These are phyloP conservation scores for Zaprionus taronus DNA, from an alignment of 1,140 invertebrate species.

Conservation along the genomic window DNA sequence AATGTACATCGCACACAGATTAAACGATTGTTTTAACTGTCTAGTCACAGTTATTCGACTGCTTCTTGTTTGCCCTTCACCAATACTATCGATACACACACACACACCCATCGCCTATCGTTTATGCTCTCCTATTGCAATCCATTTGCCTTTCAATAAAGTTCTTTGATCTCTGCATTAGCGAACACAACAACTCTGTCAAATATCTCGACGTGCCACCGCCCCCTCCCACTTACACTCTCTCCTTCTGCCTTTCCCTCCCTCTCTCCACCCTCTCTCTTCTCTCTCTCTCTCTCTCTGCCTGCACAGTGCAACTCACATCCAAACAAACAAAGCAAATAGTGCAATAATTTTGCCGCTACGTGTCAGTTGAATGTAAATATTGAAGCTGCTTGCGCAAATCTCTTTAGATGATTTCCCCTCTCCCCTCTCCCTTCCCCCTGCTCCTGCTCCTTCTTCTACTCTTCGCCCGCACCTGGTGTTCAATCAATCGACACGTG, in stretches of 20 bases:
- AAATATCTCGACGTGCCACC: constrained; percentile 1
- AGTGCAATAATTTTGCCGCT: constrained; percentile 30
- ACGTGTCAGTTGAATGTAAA: constrained; percentile 33
- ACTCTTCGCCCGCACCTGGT: not conserved
- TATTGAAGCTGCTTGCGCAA: constrained; percentile 39
- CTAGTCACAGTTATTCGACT: not conserved
- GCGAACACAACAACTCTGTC: constrained; percentile 10
- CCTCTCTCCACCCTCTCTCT: not conserved
- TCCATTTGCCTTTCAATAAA: constrained; percentile 11
- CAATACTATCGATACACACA: constrained; percentile 2
- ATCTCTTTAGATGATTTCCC: constrained; percentile 17
- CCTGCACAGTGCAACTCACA: not conserved
- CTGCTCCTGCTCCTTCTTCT: not conserved
- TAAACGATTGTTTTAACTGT: not conserved
- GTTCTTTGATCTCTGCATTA: constrained; percentile 39
- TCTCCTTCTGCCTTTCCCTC: too few relatives aligned
- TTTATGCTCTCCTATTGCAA: not conserved
- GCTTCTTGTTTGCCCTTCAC: not conserved
- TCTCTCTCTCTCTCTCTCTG: not conserved
- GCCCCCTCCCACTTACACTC: not conserved
- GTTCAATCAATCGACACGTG: constrained; percentile 49
- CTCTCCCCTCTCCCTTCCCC: not conserved
- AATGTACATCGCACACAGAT: too few relatives aligned
- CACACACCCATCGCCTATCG: not conserved
- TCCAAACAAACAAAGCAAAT: constrained; percentile 28